Conservation (phyloP, 2,888 invertebrate species). For the Clanis bilineata region DNA sequence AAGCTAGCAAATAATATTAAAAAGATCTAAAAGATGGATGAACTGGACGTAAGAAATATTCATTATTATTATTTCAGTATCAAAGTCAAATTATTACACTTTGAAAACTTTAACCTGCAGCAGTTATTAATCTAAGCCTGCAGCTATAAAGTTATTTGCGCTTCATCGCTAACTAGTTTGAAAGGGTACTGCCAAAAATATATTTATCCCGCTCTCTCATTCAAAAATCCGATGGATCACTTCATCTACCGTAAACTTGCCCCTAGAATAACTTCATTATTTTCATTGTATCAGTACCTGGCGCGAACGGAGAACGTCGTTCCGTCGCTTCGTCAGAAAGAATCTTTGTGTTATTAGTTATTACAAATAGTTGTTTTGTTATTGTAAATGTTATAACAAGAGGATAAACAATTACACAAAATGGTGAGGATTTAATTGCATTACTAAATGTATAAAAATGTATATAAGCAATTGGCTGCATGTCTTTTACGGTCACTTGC, state of each 20-base stretch:
- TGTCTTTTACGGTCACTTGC: too few species aligned
- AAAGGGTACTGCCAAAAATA: not conserved
- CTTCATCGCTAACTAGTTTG: conserved; percentile 4
- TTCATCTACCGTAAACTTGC: conserved; percentile 3
- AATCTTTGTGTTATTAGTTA: not conserved
- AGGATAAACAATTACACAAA: not conserved
- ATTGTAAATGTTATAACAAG: not conserved
- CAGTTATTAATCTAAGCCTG: too few species aligned
- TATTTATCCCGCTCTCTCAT: not conserved
- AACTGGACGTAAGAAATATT: too few species aligned
- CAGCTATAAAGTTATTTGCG: not conserved
- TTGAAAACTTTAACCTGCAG: not conserved
- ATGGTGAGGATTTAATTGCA: conserved; percentile 7
- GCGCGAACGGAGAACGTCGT: not conserved
- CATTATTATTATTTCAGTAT: too few species aligned
- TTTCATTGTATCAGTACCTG: not conserved
- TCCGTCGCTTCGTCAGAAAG: not conserved
- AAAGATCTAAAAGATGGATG: too few species aligned
- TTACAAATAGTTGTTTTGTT: not conserved
- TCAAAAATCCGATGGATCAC: not conserved
- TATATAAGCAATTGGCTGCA: not conserved
- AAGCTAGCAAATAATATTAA: too few species aligned
- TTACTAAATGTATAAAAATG: not conserved
- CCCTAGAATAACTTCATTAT: not conserved
- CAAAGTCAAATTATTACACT: not conserved